These are phyloP conservation scores for Acyrthosiphon pisum DNA, from an alignment of 1,140 invertebrate species.

Conservation along the genomic window DNA sequence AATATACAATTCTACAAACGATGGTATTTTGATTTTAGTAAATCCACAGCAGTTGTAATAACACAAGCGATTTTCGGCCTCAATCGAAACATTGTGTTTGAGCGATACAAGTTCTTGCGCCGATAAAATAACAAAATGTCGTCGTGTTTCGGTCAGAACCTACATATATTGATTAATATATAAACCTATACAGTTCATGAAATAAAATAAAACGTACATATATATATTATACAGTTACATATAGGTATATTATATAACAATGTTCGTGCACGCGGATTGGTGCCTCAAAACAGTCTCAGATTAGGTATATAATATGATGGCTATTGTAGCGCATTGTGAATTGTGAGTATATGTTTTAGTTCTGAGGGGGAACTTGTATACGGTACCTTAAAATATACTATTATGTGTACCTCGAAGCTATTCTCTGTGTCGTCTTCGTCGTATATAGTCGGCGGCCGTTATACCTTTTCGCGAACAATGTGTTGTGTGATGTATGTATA, in stretches of 20 bases:
- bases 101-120: not conserved
- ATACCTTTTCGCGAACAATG: slow-evolving; percentile 38
- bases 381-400: not conserved
- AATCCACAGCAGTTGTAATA: not conserved
- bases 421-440: not conserved
- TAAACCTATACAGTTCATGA: not conserved
- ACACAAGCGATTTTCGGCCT: not conserved
- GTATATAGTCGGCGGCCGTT: not conserved
- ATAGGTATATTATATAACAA: not conserved
- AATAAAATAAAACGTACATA: not conserved
- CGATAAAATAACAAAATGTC: not conserved
- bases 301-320: not conserved
- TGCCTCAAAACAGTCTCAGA: not conserved
- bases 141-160: not conserved
- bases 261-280: not conserved
- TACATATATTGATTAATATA: not conserved
- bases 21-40: not conserved
- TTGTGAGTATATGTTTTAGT: not conserved
- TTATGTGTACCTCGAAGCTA: not conserved
- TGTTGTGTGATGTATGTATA: not conserved
- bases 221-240: not conserved
- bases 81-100: not conserved
- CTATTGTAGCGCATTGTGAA: not conserved
- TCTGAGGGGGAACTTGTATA: not conserved
- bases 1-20: not conserved